These are phyloP conservation scores for Aphaenogaster rudis DNA, from an alignment of 1,140 invertebrate genomes.

Conservation along the genomic window DNA sequence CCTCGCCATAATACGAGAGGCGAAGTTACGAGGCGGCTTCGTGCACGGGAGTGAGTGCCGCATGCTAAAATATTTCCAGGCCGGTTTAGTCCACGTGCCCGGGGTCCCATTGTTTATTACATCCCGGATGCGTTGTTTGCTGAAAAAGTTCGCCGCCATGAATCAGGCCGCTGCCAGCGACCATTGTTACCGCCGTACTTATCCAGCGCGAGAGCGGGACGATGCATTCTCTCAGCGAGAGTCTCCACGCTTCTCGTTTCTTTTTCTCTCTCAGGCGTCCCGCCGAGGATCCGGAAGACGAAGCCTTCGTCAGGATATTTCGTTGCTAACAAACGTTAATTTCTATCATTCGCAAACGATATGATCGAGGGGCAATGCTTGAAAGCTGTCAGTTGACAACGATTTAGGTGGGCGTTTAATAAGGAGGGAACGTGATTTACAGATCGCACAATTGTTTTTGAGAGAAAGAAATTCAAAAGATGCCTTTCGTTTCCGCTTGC, in stretches of 20 bases:
- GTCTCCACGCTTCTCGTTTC: slow-evolving; percentile 1
- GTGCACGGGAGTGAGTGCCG: slow-evolving; percentile 35
- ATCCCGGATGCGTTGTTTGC: slow-evolving; percentile 78
- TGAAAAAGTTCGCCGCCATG: slow-evolving; percentile 77
- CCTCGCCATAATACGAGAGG: slow-evolving; percentile 37
- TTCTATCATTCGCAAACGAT: slow-evolving; percentile 3
- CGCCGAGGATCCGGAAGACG: neutral
- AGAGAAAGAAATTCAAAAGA: neutral
- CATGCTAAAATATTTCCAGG: slow-evolving; percentile 56
- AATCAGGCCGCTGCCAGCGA: slow-evolving; percentile 69
- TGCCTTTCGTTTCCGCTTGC: neutral
- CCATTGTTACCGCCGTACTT: slow-evolving; percentile 58
- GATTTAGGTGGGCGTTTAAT: neutral
- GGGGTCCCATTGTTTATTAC: slow-evolving; percentile 78
- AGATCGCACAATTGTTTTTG: neutral
- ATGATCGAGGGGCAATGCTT: neutral
- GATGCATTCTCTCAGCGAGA: slow-evolving; percentile 29
- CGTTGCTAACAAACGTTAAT: neutral
- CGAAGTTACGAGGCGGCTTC: slow-evolving; percentile 61
- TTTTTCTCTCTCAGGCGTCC: slow-evolving; percentile 4
- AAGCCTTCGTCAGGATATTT: neutral
- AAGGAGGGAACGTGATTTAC: neutral
- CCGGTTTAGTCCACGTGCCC: slow-evolving; percentile 8
- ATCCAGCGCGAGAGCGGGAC: slow-evolving; percentile 30
- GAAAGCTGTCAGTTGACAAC: neutral